These are phyloP conservation scores for Pampusana beccarii DNA, from an alignment of 2,113 vertebrate species.

Conservation along the genomic window DNA sequence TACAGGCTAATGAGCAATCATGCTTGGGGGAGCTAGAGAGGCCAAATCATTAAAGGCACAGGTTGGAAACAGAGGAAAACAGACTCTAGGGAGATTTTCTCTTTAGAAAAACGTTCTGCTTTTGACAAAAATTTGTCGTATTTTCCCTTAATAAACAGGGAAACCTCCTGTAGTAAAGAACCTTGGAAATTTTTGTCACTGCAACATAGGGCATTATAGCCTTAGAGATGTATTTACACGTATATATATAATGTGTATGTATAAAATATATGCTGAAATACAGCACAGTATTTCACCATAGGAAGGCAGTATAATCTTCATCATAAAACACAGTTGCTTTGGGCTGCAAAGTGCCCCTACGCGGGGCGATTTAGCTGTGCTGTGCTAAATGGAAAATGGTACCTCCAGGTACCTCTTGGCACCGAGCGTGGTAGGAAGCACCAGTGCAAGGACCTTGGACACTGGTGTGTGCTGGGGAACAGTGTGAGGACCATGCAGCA, in stretches of 20 bases:
- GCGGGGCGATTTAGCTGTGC: neutral
- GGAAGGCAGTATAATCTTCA: neutral
- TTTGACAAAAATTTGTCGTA: neutral
- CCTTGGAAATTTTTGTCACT: neutral
- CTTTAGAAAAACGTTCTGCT: neutral
- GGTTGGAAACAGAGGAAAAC: neutral
- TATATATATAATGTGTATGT: neutral
- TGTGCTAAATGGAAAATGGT: neutral
- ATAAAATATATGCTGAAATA: neutral
- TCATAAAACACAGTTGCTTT: neutral
- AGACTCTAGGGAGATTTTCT: neutral
- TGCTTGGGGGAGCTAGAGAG: neutral
- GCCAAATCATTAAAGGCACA: neutral
- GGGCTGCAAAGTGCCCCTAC: neutral
- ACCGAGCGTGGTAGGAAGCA: fast-evolving
- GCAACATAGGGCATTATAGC: neutral
- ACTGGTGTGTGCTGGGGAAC: neutral
- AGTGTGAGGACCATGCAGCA: neutral
- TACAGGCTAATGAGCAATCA: neutral
- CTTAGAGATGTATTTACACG: neutral
- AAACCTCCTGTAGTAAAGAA: neutral
- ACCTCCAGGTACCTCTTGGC: neutral
- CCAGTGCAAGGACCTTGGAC: too few relatives aligned
- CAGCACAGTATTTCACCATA: neutral
- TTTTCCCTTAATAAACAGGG: neutral